Evolutionary conservation across 2,797 vertebrate genomes (phyloP).

Genomic region (Sebastes hubbsi): DNA sequence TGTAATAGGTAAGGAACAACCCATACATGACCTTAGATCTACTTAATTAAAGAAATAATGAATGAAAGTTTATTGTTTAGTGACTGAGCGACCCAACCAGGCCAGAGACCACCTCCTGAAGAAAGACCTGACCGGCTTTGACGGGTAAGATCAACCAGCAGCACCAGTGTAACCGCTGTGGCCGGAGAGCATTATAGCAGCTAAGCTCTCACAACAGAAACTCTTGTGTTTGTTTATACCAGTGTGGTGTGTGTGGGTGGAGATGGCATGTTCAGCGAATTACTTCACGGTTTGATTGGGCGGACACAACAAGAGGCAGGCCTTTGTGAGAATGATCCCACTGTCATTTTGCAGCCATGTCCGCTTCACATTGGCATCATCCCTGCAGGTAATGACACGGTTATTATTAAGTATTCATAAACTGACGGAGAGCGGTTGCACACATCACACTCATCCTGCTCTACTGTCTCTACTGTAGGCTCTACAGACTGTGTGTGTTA

Average conservation of each 20-base stretch:
- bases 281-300: conserved; percentile 87
- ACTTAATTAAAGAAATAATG: background rate
- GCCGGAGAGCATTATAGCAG: background rate
- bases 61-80: conserved; percentile 57
- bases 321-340: conserved; percentile 78
- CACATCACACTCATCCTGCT: background rate
- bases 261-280: conserved; percentile 89
- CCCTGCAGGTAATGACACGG: conserved; percentile 82
- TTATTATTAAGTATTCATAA: background rate
- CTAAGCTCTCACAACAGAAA: conserved; percentile 39
- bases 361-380: conserved; percentile 88
- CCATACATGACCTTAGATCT: background rate
- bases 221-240: conserved; percentile 51
- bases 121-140: conserved; percentile 84
- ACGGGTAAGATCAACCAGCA: conserved; percentile 80
- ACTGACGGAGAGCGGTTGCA: background rate
- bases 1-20: conserved; percentile 81
- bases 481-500: conserved; percentile 88
- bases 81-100: conserved; percentile 85
- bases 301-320: conserved; percentile 86
- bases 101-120: conserved; percentile 87
- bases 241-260: conserved; percentile 89
- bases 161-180: conserved; percentile 14
- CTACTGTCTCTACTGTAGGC: conserved; percentile 59
- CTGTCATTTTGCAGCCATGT: conserved; percentile 78